Base-by-base conservation (phyloP, 2,797 vertebrate species). In the Mormyrops attenuatus region DNA sequence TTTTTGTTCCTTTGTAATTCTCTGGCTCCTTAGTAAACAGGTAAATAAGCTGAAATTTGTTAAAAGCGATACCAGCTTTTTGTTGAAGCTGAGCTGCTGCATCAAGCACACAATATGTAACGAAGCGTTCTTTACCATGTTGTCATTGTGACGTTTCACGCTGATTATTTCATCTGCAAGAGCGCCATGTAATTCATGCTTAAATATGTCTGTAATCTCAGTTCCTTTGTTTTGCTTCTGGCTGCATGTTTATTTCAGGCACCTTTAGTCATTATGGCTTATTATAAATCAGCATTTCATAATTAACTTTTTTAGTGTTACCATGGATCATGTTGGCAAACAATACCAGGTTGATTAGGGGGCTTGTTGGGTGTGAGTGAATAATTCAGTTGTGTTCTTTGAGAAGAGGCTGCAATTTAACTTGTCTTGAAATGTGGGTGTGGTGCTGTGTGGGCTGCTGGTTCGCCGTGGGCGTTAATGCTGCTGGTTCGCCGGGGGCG, bases 11-110 rank as follows among this genome's bases (percentile, higher is more conserved):
- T 44, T 44, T 44, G 38, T 80, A 80, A 80, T 44, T 84, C 50
- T 89, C 22, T 60, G 80, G 55, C 88, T 84, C 55, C 52, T 63
- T 89, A 38, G n/a, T 47, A 77, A 26, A 20, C 38, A 8, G 7
- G 77, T 84, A 60, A 84, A 89, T 60, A 82, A 15, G 22, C 88
- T 91, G 73, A 20, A 38, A 7, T 80, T 80, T 20, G 17, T 38
- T 44, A 20, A 6, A 2, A 20, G 73, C 34, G 73, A 26, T 20
- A 7, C 38, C 5, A 3, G 73, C 73, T 41, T 80, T 80, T 80
- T 38, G 38, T 91, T 92, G 41, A 66, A 91, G 89, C 85, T 84
- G 82, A 89, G 44, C 34, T 44, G 88, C 91, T 88, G 91, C 91
- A 91, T 57, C 53, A 13, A 52, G 85, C 47, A 20, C 89, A 85